These are phyloP conservation scores for Peromyscus eremicus DNA, from an alignment of 2,797 vertebrate genomes.

Conservation along the genomic window DNA sequence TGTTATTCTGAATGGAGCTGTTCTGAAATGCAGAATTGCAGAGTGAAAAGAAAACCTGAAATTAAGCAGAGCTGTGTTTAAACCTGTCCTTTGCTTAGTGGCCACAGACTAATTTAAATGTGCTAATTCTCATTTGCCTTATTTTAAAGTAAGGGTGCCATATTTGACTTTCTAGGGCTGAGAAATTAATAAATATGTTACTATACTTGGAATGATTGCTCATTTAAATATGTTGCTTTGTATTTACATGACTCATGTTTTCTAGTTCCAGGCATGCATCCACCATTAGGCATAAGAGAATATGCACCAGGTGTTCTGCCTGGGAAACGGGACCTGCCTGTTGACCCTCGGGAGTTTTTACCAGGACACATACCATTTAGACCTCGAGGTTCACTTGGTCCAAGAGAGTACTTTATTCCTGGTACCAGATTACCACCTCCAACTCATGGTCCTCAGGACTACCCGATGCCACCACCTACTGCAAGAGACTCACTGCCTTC, in stretches of 20 bases:
- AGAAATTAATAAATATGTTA: not conserved
- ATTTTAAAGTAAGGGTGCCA: not conserved
- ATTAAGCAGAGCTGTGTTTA: not conserved
- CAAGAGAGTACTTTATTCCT: constrained; percentile 88
- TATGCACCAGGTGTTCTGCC: constrained; percentile 85
- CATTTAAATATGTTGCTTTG: not conserved
- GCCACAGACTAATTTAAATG: not conserved
- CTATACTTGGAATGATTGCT: too few species aligned
- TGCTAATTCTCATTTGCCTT: not conserved
- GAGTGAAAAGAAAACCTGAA: not conserved
- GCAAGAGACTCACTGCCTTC: constrained; percentile 87
- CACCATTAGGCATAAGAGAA: constrained; percentile 85
- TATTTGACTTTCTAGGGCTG: not conserved
- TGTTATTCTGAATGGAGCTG: not conserved
- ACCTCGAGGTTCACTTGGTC: constrained; percentile 82
- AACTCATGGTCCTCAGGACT: constrained; percentile 89
- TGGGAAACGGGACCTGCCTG: constrained; percentile 85
- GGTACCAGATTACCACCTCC: constrained; percentile 87
- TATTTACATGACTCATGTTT: constrained; percentile 27
- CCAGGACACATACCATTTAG: constrained; percentile 84
- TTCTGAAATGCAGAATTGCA: not conserved
- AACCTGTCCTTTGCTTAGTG: too few species aligned
- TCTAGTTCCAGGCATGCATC: constrained; percentile 86
- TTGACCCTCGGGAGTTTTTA: constrained; percentile 85
- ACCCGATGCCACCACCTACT: constrained; percentile 73